Base-by-base conservation (phyloP, 1,140 invertebrate species). In the Chlorops oryzae region DNA sequence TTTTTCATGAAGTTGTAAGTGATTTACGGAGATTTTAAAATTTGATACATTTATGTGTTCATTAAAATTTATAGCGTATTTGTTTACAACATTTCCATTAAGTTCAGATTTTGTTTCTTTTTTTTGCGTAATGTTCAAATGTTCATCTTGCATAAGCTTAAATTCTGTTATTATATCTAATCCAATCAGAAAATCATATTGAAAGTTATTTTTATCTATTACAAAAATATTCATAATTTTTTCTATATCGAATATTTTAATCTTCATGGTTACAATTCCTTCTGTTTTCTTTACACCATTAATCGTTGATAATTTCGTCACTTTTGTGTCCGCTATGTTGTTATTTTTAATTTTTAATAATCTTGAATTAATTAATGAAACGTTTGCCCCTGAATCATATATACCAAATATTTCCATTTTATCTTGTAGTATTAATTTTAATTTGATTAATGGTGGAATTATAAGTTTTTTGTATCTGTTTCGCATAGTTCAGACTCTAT, bases 1-100 rank as follows among this genome's bases (percentile, higher is more conserved):
- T 49, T 58, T 47, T 54, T 69, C 50, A 41, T 62, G 10, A 27
- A 2, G n/a, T 40, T 59, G 51, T 55, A 45, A 4, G 32, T 45
- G 6, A 12, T n/a, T 20, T 5, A 32, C 20, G 32, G 5, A 7
- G n/a, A 45, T 45, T 13, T 32, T 32, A n/a, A 45, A 28, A 10
- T 17, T 12, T 13, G 27, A 12, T n/a, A n/a, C 27, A 7, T 61
- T 49, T 52, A 63, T 53, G 43, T 67, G 47, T 61, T 62, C 59
- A 51, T 73, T 65, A 55, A 67, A 67, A 51, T 69, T 63, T 52
- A 57, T 43, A 50, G 10, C 42, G 24, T 10, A 13, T n/a, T n/a
- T n/a, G n/a, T n/a, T n/a, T n/a, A n/a, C n/a, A n/a, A n/a, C n/a
- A n/a, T n/a, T n/a, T n/a, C n/a, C n/a, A n/a, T n/a, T n/a, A n/a